Conservation (phyloP, 2,888 invertebrate species). For the Xylota sylvarum region DNA sequence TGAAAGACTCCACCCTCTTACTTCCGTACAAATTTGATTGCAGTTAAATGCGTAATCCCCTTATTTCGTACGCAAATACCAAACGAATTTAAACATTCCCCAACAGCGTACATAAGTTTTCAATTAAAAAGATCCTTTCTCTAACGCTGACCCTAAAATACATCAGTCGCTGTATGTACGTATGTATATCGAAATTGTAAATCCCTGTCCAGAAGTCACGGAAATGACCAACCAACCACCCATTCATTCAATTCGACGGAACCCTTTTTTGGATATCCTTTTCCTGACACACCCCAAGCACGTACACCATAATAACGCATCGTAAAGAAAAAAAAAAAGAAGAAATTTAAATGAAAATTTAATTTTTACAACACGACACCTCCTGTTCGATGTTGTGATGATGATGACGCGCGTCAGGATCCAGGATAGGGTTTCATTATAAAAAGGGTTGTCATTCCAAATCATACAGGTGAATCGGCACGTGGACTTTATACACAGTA, state of each 20-base stretch:
- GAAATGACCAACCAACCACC: slow-evolving; percentile 57
- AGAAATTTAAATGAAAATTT: slow-evolving; percentile 69
- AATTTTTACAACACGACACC: slow-evolving; percentile 74
- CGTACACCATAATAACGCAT: slow-evolving; percentile 50
- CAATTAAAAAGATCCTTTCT: slow-evolving; percentile 49
- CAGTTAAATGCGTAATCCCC: not conserved
- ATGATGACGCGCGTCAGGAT: slow-evolving; percentile 31
- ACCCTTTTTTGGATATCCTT: slow-evolving; percentile 40
- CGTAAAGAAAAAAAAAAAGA: slow-evolving; percentile 27
- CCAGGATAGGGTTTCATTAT: slow-evolving; percentile 62
- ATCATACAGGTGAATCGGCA: slow-evolving; percentile 74
- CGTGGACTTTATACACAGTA: slow-evolving; percentile 47
- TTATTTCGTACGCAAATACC: not conserved
- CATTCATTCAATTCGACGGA: slow-evolving; percentile 42
- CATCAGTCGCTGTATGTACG: slow-evolving; percentile 2
- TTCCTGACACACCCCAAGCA: slow-evolving; percentile 56
- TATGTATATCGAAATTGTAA: not conserved
- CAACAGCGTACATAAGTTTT: slow-evolving; percentile 11
- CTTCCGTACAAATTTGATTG: not conserved
- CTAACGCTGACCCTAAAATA: slow-evolving; percentile 33
- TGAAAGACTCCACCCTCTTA: too few relatives aligned
- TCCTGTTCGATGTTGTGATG: slow-evolving; percentile 51
- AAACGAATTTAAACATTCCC: not conserved
- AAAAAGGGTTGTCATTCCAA: slow-evolving; percentile 60
- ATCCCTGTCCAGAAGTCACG: slow-evolving; percentile 41